Percentiles rank a stretch among this genome's conserved stretches.
phyloP scores from a whole-genome alignment of 2,113 vertebrate genomes.

The Cromileptes altivelis region DNA sequence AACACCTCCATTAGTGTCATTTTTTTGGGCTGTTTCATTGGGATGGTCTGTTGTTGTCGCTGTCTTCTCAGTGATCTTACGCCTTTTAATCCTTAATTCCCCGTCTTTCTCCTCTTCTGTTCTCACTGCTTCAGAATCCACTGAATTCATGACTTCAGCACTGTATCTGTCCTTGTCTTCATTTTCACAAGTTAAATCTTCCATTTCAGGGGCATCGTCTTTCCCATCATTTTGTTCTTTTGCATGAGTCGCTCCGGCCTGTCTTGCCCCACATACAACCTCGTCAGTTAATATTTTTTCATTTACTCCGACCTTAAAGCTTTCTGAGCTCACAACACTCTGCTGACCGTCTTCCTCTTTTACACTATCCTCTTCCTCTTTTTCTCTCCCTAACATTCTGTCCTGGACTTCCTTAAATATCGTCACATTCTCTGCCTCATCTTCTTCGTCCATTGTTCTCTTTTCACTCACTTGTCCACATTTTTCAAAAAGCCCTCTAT shows the following conservation, averaged over 20 bases:
- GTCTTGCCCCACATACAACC: neutral
- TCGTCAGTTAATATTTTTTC: neutral
- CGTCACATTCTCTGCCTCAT: neutral
- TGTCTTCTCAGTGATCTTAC: neutral
- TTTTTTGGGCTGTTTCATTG: neutral
- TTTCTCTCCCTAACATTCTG: neutral
- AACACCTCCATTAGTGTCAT: neutral
- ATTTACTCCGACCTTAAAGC: neutral
- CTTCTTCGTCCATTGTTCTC: neutral
- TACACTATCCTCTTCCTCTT: neutral
- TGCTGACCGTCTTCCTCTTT: neutral
- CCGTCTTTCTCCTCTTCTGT: neutral
- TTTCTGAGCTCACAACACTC: neutral
- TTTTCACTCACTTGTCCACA: neutral
- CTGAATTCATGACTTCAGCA: neutral
- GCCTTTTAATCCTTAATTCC: neutral
- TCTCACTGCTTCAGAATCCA: neutral
- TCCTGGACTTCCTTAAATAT: constrained; percentile 3
- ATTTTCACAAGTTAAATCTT: neutral
- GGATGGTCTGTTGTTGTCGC: neutral
- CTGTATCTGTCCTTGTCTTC: constrained; percentile 1
- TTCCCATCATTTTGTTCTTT: neutral
- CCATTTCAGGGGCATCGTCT: neutral
- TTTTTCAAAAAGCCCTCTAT: neutral
- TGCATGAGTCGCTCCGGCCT: neutral